Percentiles rank a stretch among this genome's conserved stretches.
Conservation (phyloP, 2,113 vertebrate species). For the Caranx ignobilis region DNA sequence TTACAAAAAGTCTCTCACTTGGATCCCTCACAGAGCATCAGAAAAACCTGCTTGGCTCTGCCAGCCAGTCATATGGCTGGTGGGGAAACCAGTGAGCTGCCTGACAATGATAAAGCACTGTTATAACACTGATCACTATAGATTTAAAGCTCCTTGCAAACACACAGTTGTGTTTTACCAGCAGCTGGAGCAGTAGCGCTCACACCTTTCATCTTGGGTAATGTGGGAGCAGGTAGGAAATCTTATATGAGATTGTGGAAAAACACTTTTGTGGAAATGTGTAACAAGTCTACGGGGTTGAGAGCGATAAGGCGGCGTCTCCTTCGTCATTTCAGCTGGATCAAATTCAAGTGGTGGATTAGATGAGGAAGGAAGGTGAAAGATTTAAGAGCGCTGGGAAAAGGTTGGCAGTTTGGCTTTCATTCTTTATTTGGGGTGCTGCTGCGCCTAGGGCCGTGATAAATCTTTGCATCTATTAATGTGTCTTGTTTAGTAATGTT, state of each 20-base stretch:
- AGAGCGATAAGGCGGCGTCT: slow-evolving; percentile 15
- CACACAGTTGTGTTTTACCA: background rate
- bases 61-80: background rate
- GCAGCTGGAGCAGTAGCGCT: background rate
- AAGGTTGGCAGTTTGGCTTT: slow-evolving; percentile 27
- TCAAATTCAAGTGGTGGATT: slow-evolving; percentile 46
- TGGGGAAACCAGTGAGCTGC: slow-evolving; percentile 3
- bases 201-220: slow-evolving; percentile 18
- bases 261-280: slow-evolving; percentile 6
- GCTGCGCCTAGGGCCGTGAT: background rate
- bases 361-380: slow-evolving; percentile 37
- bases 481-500: background rate
- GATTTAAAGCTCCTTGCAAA: slow-evolving; percentile 1
- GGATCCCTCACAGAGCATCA: background rate
- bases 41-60: slow-evolving; percentile 12
- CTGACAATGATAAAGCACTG: slow-evolving; percentile 1
- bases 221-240: slow-evolving; percentile 11
- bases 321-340: slow-evolving; percentile 46
- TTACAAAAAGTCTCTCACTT: slow-evolving; percentile 9
- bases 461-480: slow-evolving; percentile 28
- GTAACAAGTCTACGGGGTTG: background rate
- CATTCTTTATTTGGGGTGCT: slow-evolving; percentile 12
- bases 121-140: slow-evolving; percentile 18
- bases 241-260: background rate
- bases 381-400: slow-evolving; percentile 37